Percentiles rank a stretch among this genome's conserved stretches.
phyloP scores from a whole-genome alignment of 2,797 vertebrate genomes.

The Hydrolagus colliei region DNA sequence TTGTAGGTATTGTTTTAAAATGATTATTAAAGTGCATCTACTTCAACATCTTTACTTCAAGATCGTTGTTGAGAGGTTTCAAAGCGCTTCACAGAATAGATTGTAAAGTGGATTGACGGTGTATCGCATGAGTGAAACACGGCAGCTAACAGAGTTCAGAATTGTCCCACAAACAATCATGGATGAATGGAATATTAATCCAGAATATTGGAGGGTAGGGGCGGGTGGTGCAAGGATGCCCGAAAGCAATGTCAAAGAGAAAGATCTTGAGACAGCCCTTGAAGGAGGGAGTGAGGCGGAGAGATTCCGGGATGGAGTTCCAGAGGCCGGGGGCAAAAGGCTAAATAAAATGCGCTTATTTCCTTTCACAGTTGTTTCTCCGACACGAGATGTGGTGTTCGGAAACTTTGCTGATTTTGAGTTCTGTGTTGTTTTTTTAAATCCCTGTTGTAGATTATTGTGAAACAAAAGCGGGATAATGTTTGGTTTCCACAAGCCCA shows the following conservation, averaged over 20 bases:
- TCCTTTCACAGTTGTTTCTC: background rate
- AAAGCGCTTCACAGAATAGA: no score
- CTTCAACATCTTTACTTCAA: no score
- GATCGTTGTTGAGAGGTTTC: no score
- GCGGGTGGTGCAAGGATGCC: background rate
- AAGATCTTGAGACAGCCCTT: background rate
- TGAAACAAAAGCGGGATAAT: slow-evolving; percentile 59
- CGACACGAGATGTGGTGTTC: background rate
- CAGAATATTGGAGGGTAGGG: no score
- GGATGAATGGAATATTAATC: no score
- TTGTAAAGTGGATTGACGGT: no score
- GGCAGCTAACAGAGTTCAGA: no score
- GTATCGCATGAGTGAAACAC: no score
- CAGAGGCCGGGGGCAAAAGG: background rate
- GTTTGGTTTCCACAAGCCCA: slow-evolving; percentile 99
- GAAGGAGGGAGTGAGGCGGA: background rate
- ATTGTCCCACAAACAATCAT: no score
- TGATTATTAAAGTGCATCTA: no score
- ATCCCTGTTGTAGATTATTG: slow-evolving; percentile 38
- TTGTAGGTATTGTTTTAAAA: no score
- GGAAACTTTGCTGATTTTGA: background rate
- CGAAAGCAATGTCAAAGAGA: background rate
- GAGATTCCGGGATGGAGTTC: no score
- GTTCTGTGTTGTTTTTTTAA: background rate
- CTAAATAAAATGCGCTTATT: background rate